phyloP scores from a whole-genome alignment of 2,888 invertebrate species.

The Lochmaea crataegi region DNA sequence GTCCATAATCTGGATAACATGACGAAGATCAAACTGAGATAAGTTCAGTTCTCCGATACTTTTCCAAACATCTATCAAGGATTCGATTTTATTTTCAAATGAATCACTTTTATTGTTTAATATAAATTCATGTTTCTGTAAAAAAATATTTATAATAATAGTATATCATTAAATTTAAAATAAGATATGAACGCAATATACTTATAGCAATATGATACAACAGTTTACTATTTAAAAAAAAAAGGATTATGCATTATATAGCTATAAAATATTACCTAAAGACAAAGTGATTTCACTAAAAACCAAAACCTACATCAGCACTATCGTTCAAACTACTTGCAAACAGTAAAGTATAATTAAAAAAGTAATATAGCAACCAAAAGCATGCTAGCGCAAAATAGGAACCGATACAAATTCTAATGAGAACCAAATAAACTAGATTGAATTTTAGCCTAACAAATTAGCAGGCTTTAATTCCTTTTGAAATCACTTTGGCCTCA shows the following conservation, averaged over 20 bases:
- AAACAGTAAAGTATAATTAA: constrained; percentile 12
- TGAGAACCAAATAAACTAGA: constrained; percentile 17
- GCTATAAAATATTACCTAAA: constrained; percentile 33
- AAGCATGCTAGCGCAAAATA: constrained; percentile 16
- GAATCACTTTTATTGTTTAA: constrained; percentile 59
- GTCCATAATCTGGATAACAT: constrained; percentile 61
- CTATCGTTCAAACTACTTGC: constrained; percentile 5
- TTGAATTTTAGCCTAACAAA: constrained; percentile 16
- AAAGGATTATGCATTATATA: constrained; percentile 35
- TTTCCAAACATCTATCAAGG: constrained; percentile 61
- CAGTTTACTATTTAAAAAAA: constrained; percentile 2
- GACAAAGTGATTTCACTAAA: constrained; percentile 40
- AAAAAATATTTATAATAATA: constrained; percentile 44
- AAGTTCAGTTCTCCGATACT: constrained; percentile 55
- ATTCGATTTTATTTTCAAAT: constrained; percentile 58
- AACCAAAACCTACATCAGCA: constrained; percentile 33
- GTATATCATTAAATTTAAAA: neutral
- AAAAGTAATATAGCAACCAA: constrained; percentile 12
- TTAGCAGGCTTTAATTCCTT: constrained; percentile 38
- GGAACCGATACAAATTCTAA: neutral
- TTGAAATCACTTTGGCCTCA: constrained; percentile 58
- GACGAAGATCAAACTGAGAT: constrained; percentile 56
- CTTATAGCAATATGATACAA: constrained; percentile 15
- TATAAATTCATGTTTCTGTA: constrained; percentile 60
- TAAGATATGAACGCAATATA: neutral